Evolutionary conservation across 2,113 vertebrate genomes (phyloP).

Genomic region (Choloepus hoffmanni): DNA sequence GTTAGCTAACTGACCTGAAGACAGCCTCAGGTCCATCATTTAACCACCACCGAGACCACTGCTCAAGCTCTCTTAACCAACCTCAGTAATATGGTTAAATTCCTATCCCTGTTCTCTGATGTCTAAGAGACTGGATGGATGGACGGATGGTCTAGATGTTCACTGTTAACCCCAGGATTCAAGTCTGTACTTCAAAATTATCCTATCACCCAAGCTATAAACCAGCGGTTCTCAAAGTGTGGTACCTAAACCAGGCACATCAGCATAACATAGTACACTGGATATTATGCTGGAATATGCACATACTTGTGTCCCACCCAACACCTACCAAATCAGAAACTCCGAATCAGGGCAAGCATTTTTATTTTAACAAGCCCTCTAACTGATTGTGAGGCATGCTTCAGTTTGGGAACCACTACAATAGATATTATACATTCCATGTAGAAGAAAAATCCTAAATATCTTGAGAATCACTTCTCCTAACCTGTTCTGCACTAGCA

Average conservation of each 20-base stretch:
- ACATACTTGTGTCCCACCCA: too few species aligned
- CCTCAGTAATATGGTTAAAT: neutral
- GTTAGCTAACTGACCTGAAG: neutral
- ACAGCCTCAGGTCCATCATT: neutral
- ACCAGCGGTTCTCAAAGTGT: neutral
- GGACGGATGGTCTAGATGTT: neutral
- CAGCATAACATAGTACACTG: neutral
- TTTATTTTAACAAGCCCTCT: neutral
- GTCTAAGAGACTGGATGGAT: neutral
- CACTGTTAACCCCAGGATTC: neutral
- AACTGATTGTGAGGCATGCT: neutral
- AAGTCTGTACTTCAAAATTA: neutral
- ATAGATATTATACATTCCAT: neutral
- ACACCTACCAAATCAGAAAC: neutral
- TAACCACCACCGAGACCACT: neutral
- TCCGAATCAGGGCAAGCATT: neutral
- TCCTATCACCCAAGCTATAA: neutral
- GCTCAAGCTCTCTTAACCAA: neutral
- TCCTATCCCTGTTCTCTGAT: neutral
- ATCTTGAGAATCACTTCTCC: neutral
- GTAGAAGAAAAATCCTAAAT: neutral
- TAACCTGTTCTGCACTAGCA: neutral
- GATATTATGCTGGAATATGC: fast-evolving
- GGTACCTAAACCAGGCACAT: neutral
- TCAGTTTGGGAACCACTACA: neutral